Conservation (phyloP, 2,113 vertebrate genomes). For the Pagrus major region DNA sequence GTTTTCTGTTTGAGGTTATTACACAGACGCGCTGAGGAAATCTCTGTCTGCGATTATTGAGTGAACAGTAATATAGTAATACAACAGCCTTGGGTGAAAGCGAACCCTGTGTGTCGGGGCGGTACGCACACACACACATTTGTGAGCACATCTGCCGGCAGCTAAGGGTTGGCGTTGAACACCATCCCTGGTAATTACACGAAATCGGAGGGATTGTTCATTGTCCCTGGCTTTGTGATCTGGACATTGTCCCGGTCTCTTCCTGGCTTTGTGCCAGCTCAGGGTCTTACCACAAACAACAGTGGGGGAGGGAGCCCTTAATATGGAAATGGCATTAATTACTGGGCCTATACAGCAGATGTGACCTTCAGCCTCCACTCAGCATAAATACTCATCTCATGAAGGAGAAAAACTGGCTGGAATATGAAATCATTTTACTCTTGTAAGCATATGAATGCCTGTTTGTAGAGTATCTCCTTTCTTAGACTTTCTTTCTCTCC, state of each 20-base stretch:
- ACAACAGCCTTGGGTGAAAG: constrained; percentile 18
- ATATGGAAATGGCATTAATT: constrained; percentile 81
- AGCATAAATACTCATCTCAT: constrained; percentile 59
- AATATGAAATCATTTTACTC: constrained; percentile 32
- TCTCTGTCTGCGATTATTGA: constrained; percentile 38
- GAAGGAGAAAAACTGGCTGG: constrained; percentile 4
- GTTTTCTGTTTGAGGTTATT: constrained; percentile 27
- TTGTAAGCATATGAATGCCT: neutral
- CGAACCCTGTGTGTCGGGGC: neutral
- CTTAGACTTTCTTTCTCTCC: constrained; percentile 4
- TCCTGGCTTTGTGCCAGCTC: constrained; percentile 67
- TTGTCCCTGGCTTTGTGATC: constrained; percentile 76
- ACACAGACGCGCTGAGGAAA: constrained; percentile 26
- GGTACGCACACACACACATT: constrained; percentile 5
- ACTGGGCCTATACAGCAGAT: constrained; percentile 74
- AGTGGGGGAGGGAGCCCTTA: constrained; percentile 38
- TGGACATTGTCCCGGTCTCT: constrained; percentile 73
- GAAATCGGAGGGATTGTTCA: constrained; percentile 73
- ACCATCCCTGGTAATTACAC: constrained; percentile 71
- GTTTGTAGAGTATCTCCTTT: neutral
- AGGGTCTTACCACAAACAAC: constrained; percentile 66
- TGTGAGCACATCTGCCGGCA: constrained; percentile 53
- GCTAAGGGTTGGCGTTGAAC: constrained; percentile 41
- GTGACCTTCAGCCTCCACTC: constrained; percentile 68
- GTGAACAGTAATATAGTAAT: constrained; percentile 20